phyloP scores from a whole-genome alignment of 2,113 vertebrate species.

The Morphnarchus princeps region DNA sequence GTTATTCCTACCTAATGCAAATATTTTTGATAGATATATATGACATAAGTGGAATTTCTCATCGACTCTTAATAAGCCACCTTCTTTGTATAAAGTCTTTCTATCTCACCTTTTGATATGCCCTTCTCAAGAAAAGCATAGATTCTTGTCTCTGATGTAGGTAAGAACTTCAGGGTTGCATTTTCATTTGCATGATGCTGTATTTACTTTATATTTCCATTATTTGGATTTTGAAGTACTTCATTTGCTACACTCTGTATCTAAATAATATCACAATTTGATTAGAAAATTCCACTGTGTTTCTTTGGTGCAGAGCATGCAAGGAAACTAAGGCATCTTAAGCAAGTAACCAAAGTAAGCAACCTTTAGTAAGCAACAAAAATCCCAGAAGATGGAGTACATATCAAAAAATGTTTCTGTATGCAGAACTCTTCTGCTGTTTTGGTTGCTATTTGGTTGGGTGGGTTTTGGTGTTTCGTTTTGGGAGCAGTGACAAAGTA shows the following conservation, averaged over 20 bases:
- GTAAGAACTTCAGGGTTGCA: background rate
- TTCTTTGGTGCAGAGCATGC: background rate
- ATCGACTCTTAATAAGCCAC: rapidly evolving
- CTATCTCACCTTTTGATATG: background rate
- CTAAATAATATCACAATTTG: background rate
- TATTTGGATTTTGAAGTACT: background rate
- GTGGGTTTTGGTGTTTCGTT: background rate
- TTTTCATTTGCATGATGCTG: background rate
- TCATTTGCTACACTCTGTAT: background rate
- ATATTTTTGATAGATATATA: background rate
- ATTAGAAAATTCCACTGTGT: background rate
- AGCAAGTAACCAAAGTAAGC: background rate
- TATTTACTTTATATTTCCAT: background rate
- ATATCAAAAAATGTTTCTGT: background rate
- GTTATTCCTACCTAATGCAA: background rate
- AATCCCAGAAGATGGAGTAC: background rate
- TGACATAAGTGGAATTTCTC: background rate
- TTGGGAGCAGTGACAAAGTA: background rate
- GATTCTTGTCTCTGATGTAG: background rate
- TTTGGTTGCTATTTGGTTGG: background rate
- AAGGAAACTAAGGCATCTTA: background rate
- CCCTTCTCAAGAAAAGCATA: background rate
- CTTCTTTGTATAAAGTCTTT: background rate
- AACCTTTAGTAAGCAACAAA: background rate
- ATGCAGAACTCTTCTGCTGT: background rate